These are phyloP conservation scores for Columba guinea DNA, from an alignment of 2,797 vertebrate genomes.

Conservation along the genomic window DNA sequence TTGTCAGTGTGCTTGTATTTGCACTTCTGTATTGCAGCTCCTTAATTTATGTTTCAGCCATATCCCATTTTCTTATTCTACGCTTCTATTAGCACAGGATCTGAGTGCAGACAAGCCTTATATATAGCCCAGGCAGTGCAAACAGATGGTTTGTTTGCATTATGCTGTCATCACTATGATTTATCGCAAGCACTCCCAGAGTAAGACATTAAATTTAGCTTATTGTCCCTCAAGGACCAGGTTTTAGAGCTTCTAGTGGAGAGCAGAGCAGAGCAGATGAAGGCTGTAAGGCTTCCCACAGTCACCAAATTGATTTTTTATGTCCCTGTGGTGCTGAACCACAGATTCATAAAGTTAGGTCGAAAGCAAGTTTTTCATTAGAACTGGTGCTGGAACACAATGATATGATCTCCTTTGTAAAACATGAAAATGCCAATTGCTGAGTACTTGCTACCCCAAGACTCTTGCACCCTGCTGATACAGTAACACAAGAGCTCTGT, in stretches of 20 bases:
- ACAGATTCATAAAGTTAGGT: neutral
- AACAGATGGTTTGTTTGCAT: neutral
- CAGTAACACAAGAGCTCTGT: neutral
- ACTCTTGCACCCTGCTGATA: neutral
- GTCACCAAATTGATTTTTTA: conserved; percentile 4
- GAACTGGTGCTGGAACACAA: rapidly evolving
- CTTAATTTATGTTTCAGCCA: neutral
- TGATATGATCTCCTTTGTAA: neutral
- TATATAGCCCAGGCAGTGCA: neutral
- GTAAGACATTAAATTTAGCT: neutral
- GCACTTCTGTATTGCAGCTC: neutral
- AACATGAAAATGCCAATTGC: neutral
- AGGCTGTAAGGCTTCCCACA: neutral
- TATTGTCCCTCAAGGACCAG: neutral
- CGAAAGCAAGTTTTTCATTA: neutral
- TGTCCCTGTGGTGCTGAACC: neutral
- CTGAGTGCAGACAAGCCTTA: neutral
- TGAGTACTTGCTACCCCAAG: neutral
- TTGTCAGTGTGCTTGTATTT: neutral
- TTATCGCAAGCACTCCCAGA: neutral
- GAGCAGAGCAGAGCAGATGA: neutral
- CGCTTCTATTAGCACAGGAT: neutral
- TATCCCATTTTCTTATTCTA: neutral
- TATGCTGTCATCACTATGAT: neutral
- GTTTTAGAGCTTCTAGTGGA: neutral